These are phyloP conservation scores for Orycteropus afer DNA, from an alignment of 2,113 vertebrate species.

Conservation along the genomic window DNA sequence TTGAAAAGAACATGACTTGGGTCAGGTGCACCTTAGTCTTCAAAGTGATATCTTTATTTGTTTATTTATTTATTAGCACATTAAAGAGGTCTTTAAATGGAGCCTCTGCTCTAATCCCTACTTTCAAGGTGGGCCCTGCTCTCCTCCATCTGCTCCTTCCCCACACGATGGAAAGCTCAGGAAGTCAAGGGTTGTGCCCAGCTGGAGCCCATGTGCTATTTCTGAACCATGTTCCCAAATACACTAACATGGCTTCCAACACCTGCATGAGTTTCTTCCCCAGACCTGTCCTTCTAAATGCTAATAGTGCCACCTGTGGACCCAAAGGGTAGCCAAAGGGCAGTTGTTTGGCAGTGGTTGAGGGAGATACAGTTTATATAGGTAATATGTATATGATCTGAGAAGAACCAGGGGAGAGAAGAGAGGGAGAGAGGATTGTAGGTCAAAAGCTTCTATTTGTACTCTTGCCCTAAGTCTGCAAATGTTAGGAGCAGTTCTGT, in stretches of 20 bases:
- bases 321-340: not conserved
- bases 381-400: not conserved
- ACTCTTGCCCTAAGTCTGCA: not conserved
- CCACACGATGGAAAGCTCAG: not conserved
- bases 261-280: not conserved
- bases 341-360: not conserved
- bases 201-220: not conserved
- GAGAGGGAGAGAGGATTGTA: not conserved
- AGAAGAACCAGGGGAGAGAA: not conserved
- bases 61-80: no score
- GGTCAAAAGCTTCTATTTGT: not conserved
- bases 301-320: not conserved
- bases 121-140: not conserved
- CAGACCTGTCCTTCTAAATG: not conserved
- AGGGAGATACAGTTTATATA: not conserved
- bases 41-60: no score
- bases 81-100: no score
- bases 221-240: not conserved
- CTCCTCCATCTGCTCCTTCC: not conserved
- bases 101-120: not conserved
- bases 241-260: not conserved
- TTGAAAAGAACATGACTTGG: no score
- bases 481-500: not conserved
- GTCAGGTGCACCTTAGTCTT: no score
- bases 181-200: not conserved